Evolutionary conservation across 2,113 vertebrate species (phyloP).

Genomic region (Xyliphius kryptos): DNA sequence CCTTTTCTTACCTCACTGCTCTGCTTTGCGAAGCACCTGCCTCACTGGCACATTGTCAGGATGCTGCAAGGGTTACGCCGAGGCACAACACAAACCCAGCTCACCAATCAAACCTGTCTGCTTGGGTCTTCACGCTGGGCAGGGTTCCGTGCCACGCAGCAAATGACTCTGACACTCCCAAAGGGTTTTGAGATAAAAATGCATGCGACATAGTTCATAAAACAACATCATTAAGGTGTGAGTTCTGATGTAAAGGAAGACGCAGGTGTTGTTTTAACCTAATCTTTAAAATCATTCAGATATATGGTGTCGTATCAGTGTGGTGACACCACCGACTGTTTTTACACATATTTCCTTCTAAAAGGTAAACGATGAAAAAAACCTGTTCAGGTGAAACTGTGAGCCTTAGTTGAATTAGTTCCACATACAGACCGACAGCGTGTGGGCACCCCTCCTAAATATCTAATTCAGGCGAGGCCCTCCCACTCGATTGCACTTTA

Average conservation of each 20-base stretch:
- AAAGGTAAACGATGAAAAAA: too few relatives aligned
- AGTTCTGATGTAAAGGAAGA: not conserved
- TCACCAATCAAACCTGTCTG: constrained; percentile 13
- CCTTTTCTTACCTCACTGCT: constrained; percentile 6
- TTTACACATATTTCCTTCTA: too few relatives aligned
- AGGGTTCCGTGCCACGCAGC: not conserved
- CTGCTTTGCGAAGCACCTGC: constrained; percentile 45
- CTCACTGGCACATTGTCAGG: constrained; percentile 43
- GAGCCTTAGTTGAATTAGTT: too few relatives aligned
- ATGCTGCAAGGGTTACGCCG: constrained; percentile 32
- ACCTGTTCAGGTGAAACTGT: too few relatives aligned
- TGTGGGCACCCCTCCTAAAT: too few relatives aligned
- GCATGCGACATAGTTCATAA: too few relatives aligned
- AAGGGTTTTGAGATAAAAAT: too few relatives aligned
- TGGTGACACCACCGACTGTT: too few relatives aligned
- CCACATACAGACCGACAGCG: too few relatives aligned
- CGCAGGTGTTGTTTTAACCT: not conserved
- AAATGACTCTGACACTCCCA: not conserved
- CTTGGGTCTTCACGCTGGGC: not conserved
- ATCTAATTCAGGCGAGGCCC: too few relatives aligned
- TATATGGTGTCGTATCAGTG: too few relatives aligned
- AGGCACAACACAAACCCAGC: constrained; percentile 32
- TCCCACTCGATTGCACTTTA: too few relatives aligned
- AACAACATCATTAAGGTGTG: not conserved
- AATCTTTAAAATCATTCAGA: not conserved